Evolutionary conservation across 1,140 invertebrate genomes (phyloP), one percentile per base, ranked within the genome.

Genomic region (Brachionus angularis): DNA sequence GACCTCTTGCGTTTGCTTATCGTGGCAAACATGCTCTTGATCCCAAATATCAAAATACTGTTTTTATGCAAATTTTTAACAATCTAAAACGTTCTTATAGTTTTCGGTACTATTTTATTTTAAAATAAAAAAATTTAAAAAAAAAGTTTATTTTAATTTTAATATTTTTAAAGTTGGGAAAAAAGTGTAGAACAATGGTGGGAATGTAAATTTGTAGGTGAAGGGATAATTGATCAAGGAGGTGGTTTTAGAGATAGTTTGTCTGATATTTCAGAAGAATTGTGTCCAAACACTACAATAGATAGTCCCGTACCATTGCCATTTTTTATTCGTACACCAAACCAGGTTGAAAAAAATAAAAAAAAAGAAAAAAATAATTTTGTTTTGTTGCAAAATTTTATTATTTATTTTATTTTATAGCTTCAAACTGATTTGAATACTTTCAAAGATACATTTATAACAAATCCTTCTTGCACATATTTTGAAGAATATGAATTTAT

Each of bases 191-290:
- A 79, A 25, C 81, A 81, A 72, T 82, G 81, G 81, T 82, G 81
- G 81, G 79, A 80, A 61, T 82, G 81, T 75, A 80, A 80, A 72
- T 81, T 82, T 73, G 46, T 81, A 46, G 79, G 76, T 5, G 81
- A 82, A 73, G 79, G 81, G 21, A 80, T 82, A 64, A 81, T 81
- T 23, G 81, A 82, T 72, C 81, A 82, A 73, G 81, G 81, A 5
- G 80, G 80, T 25, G 80, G 79, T n/a, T 82, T 82, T 70, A 72
- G 81, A 42, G 81, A 82, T 74, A 82, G 80, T 74, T 72, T 82
- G 36, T 81, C 79, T 5, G 79, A 82, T 64, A 61, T 82, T 14
- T 77, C 80, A 12, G 81, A 81, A 55, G 80, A 82, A 71, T 72
- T 81, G n/a, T 82, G 81, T 72, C 81, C 81, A 1, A 67, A 67